Percentiles rank a stretch among this genome's conserved stretches.
Conservation (phyloP, 2,113 vertebrate genomes). For the Pycnonotus jocosus region DNA sequence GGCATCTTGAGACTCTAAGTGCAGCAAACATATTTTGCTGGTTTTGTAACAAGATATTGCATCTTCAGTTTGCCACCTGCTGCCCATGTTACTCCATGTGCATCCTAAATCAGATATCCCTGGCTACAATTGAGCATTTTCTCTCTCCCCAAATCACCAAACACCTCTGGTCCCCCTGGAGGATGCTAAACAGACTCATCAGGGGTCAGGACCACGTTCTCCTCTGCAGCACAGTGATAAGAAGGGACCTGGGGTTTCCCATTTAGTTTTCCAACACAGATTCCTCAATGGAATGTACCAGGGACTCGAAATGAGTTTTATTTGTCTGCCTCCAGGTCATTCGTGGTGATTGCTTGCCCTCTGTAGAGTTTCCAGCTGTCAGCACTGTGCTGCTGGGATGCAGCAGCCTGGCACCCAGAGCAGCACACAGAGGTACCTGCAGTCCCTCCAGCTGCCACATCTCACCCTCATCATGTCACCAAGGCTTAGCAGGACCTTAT, state of each 20-base stretch:
- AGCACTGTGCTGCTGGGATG: neutral
- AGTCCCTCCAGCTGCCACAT: neutral
- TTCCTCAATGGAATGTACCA: neutral
- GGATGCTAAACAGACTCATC: neutral
- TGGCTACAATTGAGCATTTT: neutral
- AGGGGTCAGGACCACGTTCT: neutral
- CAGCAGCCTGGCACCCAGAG: neutral
- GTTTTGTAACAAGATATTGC: constrained; percentile 8
- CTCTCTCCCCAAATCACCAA: neutral
- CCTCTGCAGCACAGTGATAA: neutral
- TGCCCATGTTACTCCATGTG: neutral
- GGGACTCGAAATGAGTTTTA: neutral
- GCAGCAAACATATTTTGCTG: neutral
- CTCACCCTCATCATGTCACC: neutral
- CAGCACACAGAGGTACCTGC: neutral
- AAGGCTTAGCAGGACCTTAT: neutral
- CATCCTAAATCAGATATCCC: constrained; percentile 30
- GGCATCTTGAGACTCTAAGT: neutral
- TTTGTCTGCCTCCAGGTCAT: neutral
- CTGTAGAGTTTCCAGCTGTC: neutral
- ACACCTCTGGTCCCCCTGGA: neutral
- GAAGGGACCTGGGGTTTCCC: neutral
- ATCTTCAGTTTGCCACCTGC: constrained; percentile 42
- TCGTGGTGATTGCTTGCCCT: neutral
- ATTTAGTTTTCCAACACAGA: neutral